Evolutionary conservation across 2,888 invertebrate species (phyloP), one percentile per base, ranked within the genome.

Genomic region (Leptothorax acervorum): DNA sequence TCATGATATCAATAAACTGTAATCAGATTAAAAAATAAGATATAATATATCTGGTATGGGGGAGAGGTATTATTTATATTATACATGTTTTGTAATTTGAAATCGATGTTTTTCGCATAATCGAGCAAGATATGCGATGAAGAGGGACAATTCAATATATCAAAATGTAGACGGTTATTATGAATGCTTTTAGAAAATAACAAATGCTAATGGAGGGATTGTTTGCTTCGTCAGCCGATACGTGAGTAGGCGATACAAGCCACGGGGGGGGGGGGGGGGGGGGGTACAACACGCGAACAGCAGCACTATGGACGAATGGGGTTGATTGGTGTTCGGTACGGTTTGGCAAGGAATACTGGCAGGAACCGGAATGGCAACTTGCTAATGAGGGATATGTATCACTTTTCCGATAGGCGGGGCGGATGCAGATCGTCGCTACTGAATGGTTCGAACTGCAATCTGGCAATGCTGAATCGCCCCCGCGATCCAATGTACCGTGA

Each of bases 381-480:
- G 89, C 87, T 89, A 89, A 89, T 89, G 89, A 90, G 88, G 82
- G 87, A 82, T 85, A 84, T 88, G 85, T 87, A 89, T 89, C 90
- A 90, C 90, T 90, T 89, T 89, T 88, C 89, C 89, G 86, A 90
- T 90, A 89, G 83, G 79, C 85, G 90, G 88, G 85, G 85, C 79
- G 87, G 86, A 83, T 76, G 84, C 88, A 84, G 83, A 84, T 85
- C 88, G 89, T 73, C 65, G 87, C 83, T 82, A 87, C 86, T 89
- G 87, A 90, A 89, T 89, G 89, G 90, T 88, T 87, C 66, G 89
- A 83, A 88, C 86, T 84, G 86, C 90, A 88, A 89, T 87, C 87
- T 86, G 88, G 89, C 86, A 90, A 88, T 79, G 90, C 90, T 89
- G 90, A 90, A 89, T 90, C 90, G 90, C 81, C 85, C 81, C 71